Evolutionary conservation across 2,797 vertebrate species (phyloP).

Genomic region (Cetoscarus ocellatus): DNA sequence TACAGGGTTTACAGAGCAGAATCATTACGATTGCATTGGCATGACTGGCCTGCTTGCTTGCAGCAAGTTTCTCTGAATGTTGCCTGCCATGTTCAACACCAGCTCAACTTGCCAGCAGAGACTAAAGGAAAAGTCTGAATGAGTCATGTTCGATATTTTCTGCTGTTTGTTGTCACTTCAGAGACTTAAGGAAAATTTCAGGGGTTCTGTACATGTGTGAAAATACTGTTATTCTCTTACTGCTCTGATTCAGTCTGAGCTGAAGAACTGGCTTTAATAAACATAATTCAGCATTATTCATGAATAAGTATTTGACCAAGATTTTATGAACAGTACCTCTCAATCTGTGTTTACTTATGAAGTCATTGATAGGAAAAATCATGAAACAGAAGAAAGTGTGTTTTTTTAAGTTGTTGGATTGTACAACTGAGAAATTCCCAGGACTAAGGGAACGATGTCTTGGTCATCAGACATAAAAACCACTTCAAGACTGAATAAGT

Average conservation of each 20-base stretch:
- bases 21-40: no score
- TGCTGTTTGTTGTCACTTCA: no score
- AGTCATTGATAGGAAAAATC: neutral
- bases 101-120: no score
- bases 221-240: neutral
- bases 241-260: neutral
- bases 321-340: slow-evolving; percentile 5
- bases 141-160: no score
- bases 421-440: slow-evolving; percentile 37
- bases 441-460: slow-evolving; percentile 36
- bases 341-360: neutral
- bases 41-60: no score
- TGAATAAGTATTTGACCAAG: neutral
- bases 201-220: no score
- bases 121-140: no score
- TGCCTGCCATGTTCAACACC: no score
- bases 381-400: slow-evolving; percentile 29
- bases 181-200: no score
- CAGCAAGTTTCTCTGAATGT: no score
- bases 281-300: neutral
- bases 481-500: slow-evolving; percentile 49
- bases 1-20: no score
- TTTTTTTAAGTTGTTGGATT: slow-evolving; percentile 13
- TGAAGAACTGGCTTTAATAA: slow-evolving; percentile 1
- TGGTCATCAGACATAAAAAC: slow-evolving; percentile 46